Base-by-base conservation (phyloP, 2,888 invertebrate genomes). In the Tetragonula carbonaria region DNA sequence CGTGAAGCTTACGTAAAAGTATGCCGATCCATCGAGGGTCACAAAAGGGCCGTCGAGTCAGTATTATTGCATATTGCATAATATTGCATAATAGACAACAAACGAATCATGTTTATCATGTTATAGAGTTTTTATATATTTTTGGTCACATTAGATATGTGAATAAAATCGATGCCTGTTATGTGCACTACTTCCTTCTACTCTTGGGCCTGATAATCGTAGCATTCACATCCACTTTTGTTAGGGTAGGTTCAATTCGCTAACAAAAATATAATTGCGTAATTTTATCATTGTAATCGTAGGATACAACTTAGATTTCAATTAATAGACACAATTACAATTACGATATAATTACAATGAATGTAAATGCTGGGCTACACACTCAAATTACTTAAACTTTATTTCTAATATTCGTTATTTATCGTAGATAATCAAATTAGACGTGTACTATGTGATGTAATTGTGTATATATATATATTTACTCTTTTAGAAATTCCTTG, bases 21-120 rank as follows among this genome's bases (percentile, higher is more conserved):
- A 14, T 33, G 16, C 6, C 14, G 23, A 28, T 74, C 62, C 51
- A 63, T 74, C n/a, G 33, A 63, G 0, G 74, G 63, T 21, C 74
- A 74, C 14, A 74, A 51, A 33, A 74, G n/a, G 14, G 74, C 74
- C 8, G 50, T 51, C 5, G 33, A 63, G 74, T 74, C 51, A 63
- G 74, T 74, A 63, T 59, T 5, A n/a, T 59, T 59, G 14, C 14
- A n/a, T 59, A 23, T 59, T 59, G 14, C 23, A n/a, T 5, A 51
- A n/a, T 59, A 23, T 59, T 59, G 14, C 23, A n/a, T 5, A 51
- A 51, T 14, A 51, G 13, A 14, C 4, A 57, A n/a, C 14, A 5
- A 14, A 8, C 0, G 16, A 28, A 14, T 62, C 38, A 45, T 45
- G 8, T 45, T 45, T 45, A 8, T 45, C 8, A 23, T 23, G 0